Evolutionary conservation across 2,797 vertebrate species (phyloP).

Genomic region (Chloroceryle amazona): DNA sequence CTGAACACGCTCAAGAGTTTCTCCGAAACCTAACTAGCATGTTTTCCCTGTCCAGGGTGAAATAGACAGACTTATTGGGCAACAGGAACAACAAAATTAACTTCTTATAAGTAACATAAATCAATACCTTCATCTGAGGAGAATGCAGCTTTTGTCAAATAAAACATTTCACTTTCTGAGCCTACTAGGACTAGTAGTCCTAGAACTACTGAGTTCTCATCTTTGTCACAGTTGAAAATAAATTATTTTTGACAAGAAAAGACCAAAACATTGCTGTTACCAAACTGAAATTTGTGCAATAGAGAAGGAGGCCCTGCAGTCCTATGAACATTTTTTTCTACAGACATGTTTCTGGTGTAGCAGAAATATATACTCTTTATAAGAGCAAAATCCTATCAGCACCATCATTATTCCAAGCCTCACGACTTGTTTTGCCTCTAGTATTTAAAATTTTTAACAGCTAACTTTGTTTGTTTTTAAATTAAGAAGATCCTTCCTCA

Average conservation of each 20-base stretch:
- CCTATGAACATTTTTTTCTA: neutral
- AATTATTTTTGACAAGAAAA: neutral
- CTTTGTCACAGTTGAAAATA: neutral
- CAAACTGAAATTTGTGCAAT: neutral
- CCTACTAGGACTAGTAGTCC: neutral
- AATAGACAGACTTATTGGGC: neutral
- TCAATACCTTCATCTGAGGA: neutral
- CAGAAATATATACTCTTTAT: neutral
- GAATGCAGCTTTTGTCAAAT: neutral
- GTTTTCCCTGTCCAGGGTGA: neutral
- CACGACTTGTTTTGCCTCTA: neutral
- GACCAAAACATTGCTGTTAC: neutral
- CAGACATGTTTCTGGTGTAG: neutral
- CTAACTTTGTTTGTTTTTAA: conserved; percentile 38
- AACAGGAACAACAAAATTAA: neutral
- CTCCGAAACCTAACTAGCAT: neutral
- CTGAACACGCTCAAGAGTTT: neutral
- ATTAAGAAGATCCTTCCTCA: conserved; percentile 30
- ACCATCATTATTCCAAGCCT: neutral
- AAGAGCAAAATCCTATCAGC: neutral
- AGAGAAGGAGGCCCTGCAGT: neutral
- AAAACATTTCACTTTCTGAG: neutral
- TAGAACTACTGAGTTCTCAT: neutral
- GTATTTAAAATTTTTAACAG: conserved; percentile 6
- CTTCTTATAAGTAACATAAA: neutral